These are phyloP conservation scores for Drosophila melanosoma DNA, from an alignment of 2,888 invertebrate genomes.

Conservation along the genomic window DNA sequence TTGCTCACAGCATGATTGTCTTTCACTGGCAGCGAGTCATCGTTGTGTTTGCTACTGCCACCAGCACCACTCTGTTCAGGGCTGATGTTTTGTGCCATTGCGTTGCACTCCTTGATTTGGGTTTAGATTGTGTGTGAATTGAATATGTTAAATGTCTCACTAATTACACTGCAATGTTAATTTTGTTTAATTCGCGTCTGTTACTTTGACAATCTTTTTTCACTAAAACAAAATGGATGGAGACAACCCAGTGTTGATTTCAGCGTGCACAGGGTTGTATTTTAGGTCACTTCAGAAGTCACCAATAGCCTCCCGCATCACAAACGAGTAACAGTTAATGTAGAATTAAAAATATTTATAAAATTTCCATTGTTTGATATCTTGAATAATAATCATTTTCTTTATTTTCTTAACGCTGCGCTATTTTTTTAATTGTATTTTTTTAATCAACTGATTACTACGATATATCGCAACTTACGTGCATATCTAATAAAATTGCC, in stretches of 20 bases:
- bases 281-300: constrained; percentile 45
- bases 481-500: constrained; percentile 29
- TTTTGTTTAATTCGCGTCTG: constrained; percentile 69
- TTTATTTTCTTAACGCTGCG: not conserved
- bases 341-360: not conserved
- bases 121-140: constrained; percentile 30
- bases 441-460: not conserved
- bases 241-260: constrained; percentile 64
- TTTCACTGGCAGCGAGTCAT: constrained; percentile 90
- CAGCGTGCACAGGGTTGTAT: constrained; percentile 70
- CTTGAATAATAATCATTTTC: not conserved
- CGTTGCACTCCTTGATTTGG: constrained; percentile 55
- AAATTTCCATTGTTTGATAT: not conserved
- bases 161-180: constrained; percentile 58
- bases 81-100: constrained; percentile 95
- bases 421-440: not conserved
- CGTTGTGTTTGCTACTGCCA: constrained; percentile 91
- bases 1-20: constrained; percentile 96
- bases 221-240: constrained; percentile 79
- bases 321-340: constrained; percentile 15
- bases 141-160: constrained; percentile 43
- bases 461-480: constrained; percentile 15
- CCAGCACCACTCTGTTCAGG: constrained; percentile 91
- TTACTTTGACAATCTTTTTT: constrained; percentile 70
- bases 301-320: constrained; percentile 25